Conservation (phyloP, 35 echinoderm and acorn worm genomes). For the Chiridota heheva region DNA sequence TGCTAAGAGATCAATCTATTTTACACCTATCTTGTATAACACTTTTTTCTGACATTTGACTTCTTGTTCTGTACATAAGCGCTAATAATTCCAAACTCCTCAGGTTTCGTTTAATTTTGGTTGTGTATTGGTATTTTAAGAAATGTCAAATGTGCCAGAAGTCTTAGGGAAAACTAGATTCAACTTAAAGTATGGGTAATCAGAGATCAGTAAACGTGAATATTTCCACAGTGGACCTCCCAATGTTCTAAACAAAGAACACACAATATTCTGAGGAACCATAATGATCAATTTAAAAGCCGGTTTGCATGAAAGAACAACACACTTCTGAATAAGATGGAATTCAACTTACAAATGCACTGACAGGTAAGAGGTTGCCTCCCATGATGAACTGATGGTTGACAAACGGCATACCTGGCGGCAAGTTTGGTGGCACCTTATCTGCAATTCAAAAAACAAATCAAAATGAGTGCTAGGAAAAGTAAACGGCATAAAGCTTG, state of each 20-base stretch:
- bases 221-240: not conserved
- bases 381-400: slow-evolving; percentile 76
- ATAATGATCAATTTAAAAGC: not conserved
- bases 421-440: slow-evolving; percentile 80
- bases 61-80: too few species aligned
- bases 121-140: too few species aligned
- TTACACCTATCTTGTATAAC: too few species aligned
- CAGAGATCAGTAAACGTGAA: not conserved
- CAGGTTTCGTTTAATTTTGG: too few species aligned
- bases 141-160: too few species aligned
- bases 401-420: slow-evolving; percentile 84
- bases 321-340: not conserved
- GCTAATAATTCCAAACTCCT: too few species aligned
- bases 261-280: not conserved
- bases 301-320: not conserved
- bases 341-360: slow-evolving; percentile 68
- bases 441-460: slow-evolving; percentile 29
- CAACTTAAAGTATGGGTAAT: not conserved
- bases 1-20: too few species aligned
- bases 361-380: slow-evolving; percentile 59
- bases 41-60: too few species aligned
- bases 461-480: too few species aligned
- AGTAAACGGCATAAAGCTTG: too few species aligned
- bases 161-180: not conserved
- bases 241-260: not conserved